Percentiles rank a stretch among this genome's conserved stretches.
phyloP scores from a whole-genome alignment of 2,888 invertebrate species.

The Drosophila flavopinicola region DNA sequence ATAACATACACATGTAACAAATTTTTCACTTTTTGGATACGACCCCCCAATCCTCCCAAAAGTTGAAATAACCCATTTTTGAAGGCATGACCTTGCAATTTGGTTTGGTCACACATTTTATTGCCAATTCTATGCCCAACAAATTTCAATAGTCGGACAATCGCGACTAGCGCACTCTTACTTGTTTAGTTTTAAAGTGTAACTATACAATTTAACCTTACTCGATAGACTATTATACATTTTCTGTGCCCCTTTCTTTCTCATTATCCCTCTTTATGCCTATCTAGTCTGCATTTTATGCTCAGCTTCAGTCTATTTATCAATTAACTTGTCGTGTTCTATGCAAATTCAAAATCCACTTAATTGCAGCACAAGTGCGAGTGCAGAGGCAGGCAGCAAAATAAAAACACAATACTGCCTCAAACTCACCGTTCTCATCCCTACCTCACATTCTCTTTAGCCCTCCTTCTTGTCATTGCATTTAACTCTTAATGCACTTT shows the following conservation, averaged over 20 bases:
- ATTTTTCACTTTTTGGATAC: too few relatives aligned
- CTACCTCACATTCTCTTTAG: neutral
- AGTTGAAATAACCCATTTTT: too few relatives aligned
- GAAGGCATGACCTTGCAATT: too few relatives aligned
- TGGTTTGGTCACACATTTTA: too few relatives aligned
- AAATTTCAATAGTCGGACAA: too few relatives aligned
- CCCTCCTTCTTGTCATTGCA: slow-evolving; percentile 12
- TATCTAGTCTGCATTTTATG: slow-evolving; percentile 25
- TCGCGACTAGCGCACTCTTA: too few relatives aligned
- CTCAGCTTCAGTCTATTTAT: slow-evolving; percentile 38
- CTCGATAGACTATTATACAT: slow-evolving; percentile 9
- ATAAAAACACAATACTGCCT: slow-evolving; percentile 43
- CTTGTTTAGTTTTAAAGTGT: neutral
- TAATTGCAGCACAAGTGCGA: slow-evolving; percentile 45
- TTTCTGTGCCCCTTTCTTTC: too few relatives aligned
- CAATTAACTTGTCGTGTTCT: slow-evolving; percentile 68
- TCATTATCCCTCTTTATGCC: neutral
- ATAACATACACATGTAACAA: too few relatives aligned
- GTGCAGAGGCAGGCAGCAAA: slow-evolving; percentile 9
- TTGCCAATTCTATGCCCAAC: too few relatives aligned
- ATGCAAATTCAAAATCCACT: slow-evolving; percentile 64
- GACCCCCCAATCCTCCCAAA: too few relatives aligned
- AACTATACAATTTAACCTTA: neutral
- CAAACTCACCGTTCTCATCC: neutral
- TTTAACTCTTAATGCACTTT: slow-evolving; percentile 69